Evolutionary conservation across 2,888 invertebrate species (phyloP), one percentile per base, ranked within the genome.

Genomic region (Drosophila ezoana): DNA sequence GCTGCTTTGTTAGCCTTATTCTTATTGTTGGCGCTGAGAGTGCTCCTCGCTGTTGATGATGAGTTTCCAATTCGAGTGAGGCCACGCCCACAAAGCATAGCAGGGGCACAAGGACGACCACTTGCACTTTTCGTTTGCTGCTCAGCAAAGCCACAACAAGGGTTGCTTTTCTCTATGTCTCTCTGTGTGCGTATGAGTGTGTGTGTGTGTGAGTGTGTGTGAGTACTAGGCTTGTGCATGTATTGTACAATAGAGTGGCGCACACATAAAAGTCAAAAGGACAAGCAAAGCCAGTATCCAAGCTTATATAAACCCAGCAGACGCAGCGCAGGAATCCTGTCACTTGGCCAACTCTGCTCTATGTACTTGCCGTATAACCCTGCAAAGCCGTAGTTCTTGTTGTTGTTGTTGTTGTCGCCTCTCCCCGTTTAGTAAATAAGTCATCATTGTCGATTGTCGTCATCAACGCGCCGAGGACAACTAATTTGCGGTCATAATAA

Each of bases 401-500:
- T 64, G 43, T 37, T 66, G 69, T 43, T 70, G 52, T 23, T 67
- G 69, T 44, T 58, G 52, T 10, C 67, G 16, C 23, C 6, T 18
- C 63, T 60, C 37, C 41, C 44, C n/a, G 54, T 56, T 52, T 60
- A 85, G 89, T 87, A 87, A 87, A 87, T 87, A 89, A 87, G 88
- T 88, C 87, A 87, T 82, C 84, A 87, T 84, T 87, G 84, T 85
- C 84, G 84, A 81, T 84, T 85, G 83, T 87, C 87, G 86, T 85
- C 88, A 87, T 87, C 85, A 83, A 83, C 79, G 85, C 87, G 83
- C 64, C 79, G 76, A 80, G 85, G 84, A 90, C 90, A 90, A 90
- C 91, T 90, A 90, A 90, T 90, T 90, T 90, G 90, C 83, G 90
- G 91, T 84, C 84, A 89, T 89, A 89, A 90, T 90, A 90, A 90